A percentile compares a stretch with the other conserved stretches of the same genome.
phyloP scores from a whole-genome alignment of 1,140 invertebrate genomes.

The Amyelois transitella region DNA sequence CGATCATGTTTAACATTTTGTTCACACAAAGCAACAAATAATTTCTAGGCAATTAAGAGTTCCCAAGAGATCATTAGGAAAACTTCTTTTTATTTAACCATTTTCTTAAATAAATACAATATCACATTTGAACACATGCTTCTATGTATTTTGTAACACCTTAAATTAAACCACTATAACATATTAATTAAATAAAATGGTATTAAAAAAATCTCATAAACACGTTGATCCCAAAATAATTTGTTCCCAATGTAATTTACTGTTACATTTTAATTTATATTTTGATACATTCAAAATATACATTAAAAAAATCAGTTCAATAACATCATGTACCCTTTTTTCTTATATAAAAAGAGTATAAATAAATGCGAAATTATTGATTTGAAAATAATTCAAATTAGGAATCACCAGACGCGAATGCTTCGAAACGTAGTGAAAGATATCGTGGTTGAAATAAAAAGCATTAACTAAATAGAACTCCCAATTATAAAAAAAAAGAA shows the following conservation, averaged over 20 bases:
- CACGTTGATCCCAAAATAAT: constrained; percentile 39
- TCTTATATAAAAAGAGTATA: too few relatives aligned
- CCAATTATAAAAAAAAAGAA: too few relatives aligned
- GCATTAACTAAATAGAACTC: too few relatives aligned
- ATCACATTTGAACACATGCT: constrained; percentile 73
- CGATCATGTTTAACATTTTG: constrained; percentile 3
- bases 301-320: too few relatives aligned
- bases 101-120: constrained; percentile 66
- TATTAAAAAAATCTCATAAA: constrained; percentile 26
- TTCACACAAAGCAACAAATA: constrained; percentile 27
- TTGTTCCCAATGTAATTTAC: constrained; percentile 34
- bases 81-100: constrained; percentile 61
- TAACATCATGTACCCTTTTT: too few relatives aligned
- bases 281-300: too few relatives aligned
- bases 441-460: constrained; percentile 10
- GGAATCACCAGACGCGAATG: too few relatives aligned
- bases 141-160: constrained; percentile 50
- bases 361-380: too few relatives aligned
- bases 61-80: constrained; percentile 72
- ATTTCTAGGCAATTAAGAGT: constrained; percentile 55
- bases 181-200: constrained; percentile 21
- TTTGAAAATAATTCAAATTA: too few relatives aligned
- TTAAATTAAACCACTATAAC: constrained; percentile 45
- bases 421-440: background rate
- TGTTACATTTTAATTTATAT: background rate